phyloP scores from a whole-genome alignment of 30 jellyfish, hydroid and myxozoan species.

The Aurelia sp. region DNA sequence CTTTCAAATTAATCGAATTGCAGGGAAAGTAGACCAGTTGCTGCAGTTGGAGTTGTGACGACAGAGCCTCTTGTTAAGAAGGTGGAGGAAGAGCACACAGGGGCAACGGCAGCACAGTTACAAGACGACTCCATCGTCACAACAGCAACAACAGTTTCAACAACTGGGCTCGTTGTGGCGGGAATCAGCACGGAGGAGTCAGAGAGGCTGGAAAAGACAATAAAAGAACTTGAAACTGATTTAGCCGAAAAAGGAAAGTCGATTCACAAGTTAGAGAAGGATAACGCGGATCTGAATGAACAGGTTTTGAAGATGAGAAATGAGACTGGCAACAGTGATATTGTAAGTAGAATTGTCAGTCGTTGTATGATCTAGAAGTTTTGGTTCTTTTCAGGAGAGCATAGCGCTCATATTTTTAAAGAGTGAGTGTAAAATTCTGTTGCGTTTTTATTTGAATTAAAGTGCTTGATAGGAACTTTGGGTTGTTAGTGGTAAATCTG shows the following conservation, averaged over 20 bases:
- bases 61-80: constrained; percentile 32
- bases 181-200: constrained; percentile 61
- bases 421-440: too few relatives aligned
- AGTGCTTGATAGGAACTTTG: too few relatives aligned
- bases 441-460: too few relatives aligned
- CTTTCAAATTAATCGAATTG: background rate
- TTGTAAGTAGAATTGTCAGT: constrained; percentile 10
- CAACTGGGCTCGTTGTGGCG: constrained; percentile 43
- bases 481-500: too few relatives aligned
- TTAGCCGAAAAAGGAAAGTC: constrained; percentile 33
- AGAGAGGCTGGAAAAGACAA: constrained; percentile 34
- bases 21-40: constrained; percentile 50
- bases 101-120: background rate
- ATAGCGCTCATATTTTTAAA: too few relatives aligned
- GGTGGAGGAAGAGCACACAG: background rate
- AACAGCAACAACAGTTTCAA: constrained; percentile 11
- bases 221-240: constrained; percentile 36
- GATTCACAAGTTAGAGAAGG: constrained; percentile 26
- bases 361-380: too few relatives aligned
- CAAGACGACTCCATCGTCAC: background rate
- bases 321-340: constrained; percentile 38
- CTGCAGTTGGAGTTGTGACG: constrained; percentile 57
- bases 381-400: too few relatives aligned
- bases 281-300: constrained; percentile 24
- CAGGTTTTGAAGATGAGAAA: constrained; percentile 18